These are phyloP conservation scores for Delphinus delphis DNA, from an alignment of 2,113 vertebrate genomes.

Conservation along the genomic window DNA sequence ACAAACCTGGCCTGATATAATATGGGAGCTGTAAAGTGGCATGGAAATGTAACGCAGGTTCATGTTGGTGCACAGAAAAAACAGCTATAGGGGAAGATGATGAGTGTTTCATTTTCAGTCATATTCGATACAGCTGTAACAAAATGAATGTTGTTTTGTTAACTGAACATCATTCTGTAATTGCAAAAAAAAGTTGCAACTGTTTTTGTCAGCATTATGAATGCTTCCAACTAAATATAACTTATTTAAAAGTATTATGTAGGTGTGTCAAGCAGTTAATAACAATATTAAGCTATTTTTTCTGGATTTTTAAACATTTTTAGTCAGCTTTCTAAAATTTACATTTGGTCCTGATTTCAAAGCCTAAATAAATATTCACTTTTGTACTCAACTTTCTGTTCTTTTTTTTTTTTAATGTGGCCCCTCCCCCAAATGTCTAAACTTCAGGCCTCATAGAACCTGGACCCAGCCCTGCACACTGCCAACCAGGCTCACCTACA, in stretches of 20 bases:
- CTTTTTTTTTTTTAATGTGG: not conserved
- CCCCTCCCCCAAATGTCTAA: not conserved
- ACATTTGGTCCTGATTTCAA: conserved; percentile 27
- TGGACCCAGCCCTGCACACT: not conserved
- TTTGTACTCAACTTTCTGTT: not conserved
- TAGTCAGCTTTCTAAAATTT: not conserved
- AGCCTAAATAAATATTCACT: conserved; percentile 13
- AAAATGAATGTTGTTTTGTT: conserved; percentile 2
- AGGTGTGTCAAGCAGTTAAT: not conserved
- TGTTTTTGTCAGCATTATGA: not conserved
- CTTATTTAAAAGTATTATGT: conserved; percentile 2
- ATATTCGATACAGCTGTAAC: not conserved
- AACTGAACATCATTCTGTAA: not conserved
- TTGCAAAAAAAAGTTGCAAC: not conserved
- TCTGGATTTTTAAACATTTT: not conserved
- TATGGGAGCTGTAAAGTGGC: conserved; percentile 87
- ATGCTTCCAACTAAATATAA: conserved; percentile 33
- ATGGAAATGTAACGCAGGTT: conserved; percentile 86
- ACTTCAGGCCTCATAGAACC: not conserved
- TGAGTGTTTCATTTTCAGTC: not conserved
- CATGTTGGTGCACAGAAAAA: conserved; percentile 90
- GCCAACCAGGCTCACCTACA: not conserved
- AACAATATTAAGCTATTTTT: conserved; percentile 8
- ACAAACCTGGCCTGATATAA: conserved; percentile 89
- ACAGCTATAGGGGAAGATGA: conserved; percentile 81